Evolutionary conservation across 2,113 vertebrate species (phyloP).

Genomic region (Sceloporus tristichus): DNA sequence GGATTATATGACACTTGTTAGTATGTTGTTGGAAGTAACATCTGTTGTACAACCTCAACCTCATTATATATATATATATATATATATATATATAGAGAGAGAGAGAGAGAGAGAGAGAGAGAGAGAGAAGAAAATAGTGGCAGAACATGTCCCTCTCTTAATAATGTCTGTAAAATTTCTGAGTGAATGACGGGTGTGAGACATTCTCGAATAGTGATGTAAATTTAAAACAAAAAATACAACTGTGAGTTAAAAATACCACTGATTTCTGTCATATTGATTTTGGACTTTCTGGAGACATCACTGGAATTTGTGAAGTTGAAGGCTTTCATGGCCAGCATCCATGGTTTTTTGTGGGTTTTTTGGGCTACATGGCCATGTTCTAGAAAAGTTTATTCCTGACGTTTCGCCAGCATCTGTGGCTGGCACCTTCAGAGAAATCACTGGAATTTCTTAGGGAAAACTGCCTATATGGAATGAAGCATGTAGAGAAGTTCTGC

Average conservation of each 20-base stretch:
- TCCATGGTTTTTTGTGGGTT: too few relatives aligned
- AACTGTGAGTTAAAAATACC: neutral
- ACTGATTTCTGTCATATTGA: neutral
- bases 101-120: too few relatives aligned
- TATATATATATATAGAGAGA: too few relatives aligned
- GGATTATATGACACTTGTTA: constrained; percentile 46
- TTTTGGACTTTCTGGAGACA: neutral
- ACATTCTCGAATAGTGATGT: neutral
- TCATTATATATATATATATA: constrained; percentile 36
- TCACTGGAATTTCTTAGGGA: neutral
- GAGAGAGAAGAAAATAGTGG: constrained; percentile 39
- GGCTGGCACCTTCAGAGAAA: too few relatives aligned
- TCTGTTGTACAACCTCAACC: constrained; percentile 38
- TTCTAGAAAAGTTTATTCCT: too few relatives aligned
- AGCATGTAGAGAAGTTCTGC: neutral
- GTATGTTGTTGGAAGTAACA: constrained; percentile 39
- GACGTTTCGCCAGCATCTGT: too few relatives aligned
- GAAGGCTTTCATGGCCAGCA: too few relatives aligned
- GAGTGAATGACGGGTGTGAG: neutral
- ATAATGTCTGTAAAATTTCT: constrained; percentile 27
- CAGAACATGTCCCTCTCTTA: constrained; percentile 62
- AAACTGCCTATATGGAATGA: neutral
- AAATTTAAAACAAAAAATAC: neutral
- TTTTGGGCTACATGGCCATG: too few relatives aligned
- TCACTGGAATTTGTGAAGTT: neutral